Evolutionary conservation across 2,797 vertebrate species (phyloP).

Genomic region (Myotis myotis): DNA sequence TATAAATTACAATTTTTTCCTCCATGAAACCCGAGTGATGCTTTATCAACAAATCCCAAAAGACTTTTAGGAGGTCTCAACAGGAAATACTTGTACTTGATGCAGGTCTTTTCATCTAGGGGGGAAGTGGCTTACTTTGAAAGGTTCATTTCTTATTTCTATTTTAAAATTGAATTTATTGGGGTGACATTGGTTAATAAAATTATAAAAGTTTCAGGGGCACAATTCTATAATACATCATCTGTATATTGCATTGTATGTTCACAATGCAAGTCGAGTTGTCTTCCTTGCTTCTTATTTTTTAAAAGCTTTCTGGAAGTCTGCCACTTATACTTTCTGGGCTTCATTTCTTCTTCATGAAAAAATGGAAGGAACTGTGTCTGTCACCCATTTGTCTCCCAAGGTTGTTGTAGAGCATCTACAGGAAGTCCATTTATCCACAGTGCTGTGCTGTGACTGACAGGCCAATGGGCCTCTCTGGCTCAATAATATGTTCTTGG

Average conservation of each 20-base stretch:
- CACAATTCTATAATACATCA: neutral
- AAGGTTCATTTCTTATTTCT: neutral
- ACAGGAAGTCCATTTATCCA: slow-evolving; percentile 29
- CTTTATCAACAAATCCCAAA: slow-evolving; percentile 52
- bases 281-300: neutral
- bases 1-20: neutral
- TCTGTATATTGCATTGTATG: neutral
- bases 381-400: slow-evolving; percentile 37
- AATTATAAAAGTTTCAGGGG: neutral
- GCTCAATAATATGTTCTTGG: slow-evolving; percentile 28
- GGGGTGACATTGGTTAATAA: neutral
- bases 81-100: neutral
- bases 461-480: slow-evolving; percentile 45
- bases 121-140: neutral
- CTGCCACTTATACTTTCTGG: neutral
- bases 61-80: slow-evolving; percentile 26
- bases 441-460: neutral
- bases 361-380: slow-evolving; percentile 20
- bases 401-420: neutral
- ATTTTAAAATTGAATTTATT: neutral
- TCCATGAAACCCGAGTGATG: neutral
- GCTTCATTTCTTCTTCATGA: slow-evolving; percentile 40
- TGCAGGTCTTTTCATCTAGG: neutral
- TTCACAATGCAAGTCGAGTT: neutral
- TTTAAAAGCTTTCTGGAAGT: slow-evolving; percentile 54